Percentiles rank a stretch among this genome's conserved stretches.
phyloP scores from a whole-genome alignment of 2,888 invertebrate genomes.

The Tipula unca region DNA sequence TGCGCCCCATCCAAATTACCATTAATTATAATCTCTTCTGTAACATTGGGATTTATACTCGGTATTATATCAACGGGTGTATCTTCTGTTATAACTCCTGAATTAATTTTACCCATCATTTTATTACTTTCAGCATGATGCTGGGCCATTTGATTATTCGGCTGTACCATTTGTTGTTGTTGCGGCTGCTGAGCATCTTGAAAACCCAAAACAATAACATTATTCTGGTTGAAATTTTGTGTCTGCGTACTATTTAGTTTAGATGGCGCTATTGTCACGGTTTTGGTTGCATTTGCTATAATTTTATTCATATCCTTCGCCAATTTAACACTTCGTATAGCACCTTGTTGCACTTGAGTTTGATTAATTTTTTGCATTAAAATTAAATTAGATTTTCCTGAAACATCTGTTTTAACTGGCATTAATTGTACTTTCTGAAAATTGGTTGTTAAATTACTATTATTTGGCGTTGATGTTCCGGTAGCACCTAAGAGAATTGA shows the following conservation, averaged over 20 bases:
- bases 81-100: slow-evolving; percentile 46
- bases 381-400: slow-evolving; percentile 32
- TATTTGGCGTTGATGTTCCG: not conserved
- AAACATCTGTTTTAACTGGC: slow-evolving; percentile 25
- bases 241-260: not conserved
- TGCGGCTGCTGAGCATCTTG: not conserved
- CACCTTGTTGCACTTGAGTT: slow-evolving; percentile 17
- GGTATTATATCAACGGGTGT: slow-evolving; percentile 47
- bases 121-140: slow-evolving; percentile 20
- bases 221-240: not conserved
- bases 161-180: not conserved
- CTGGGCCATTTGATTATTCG: not conserved
- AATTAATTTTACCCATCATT: slow-evolving; percentile 26
- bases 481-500: not conserved
- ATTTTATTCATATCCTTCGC: slow-evolving; percentile 23
- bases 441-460: not conserved
- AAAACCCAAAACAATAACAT: slow-evolving; percentile 15
- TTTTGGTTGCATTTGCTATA: slow-evolving; percentile 24
- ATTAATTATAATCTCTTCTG: slow-evolving; percentile 26
- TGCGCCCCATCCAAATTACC: slow-evolving; percentile 1
- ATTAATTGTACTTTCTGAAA: slow-evolving; percentile 39
- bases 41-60: slow-evolving; percentile 29
- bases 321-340: slow-evolving; percentile 26
- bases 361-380: slow-evolving; percentile 30
- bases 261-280: slow-evolving; percentile 21